Evolutionary conservation across 2,797 vertebrate species (phyloP).

Genomic region (Thaleichthys pacificus): DNA sequence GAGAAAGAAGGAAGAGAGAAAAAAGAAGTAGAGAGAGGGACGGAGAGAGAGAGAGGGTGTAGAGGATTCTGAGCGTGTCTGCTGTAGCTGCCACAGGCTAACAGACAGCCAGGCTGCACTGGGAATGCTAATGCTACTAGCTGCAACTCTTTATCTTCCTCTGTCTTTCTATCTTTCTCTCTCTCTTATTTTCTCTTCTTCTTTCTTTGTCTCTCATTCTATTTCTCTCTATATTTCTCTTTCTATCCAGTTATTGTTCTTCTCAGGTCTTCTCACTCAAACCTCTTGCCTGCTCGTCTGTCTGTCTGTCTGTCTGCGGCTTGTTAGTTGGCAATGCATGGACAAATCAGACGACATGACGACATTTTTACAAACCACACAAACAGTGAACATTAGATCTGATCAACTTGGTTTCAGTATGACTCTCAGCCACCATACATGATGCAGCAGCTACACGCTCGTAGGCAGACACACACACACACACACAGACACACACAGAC

Average conservation of each 20-base stretch:
- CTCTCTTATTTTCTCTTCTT: constrained; percentile 50
- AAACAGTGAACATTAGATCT: too few species aligned
- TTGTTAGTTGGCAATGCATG: constrained; percentile 11
- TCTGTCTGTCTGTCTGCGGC: constrained; percentile 3
- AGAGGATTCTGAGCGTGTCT: constrained; percentile 73
- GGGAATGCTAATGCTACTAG: constrained; percentile 73
- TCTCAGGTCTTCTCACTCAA: neutral
- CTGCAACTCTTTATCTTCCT: constrained; percentile 65
- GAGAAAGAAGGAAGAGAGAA: neutral
- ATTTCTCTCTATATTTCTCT: neutral
- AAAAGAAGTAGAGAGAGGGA: neutral
- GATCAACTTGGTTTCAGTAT: too few species aligned
- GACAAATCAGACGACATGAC: constrained; percentile 13
- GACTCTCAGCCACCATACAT: too few species aligned
- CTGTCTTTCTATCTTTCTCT: constrained; percentile 41
- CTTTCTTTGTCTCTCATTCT: constrained; percentile 32
- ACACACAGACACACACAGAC: too few species aligned
- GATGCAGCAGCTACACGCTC: too few species aligned
- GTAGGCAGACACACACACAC: too few species aligned
- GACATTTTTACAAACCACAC: neutral
- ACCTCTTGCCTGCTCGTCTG: constrained; percentile 27
- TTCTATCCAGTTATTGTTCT: neutral
- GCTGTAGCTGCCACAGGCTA: constrained; percentile 52
- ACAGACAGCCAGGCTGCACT: constrained; percentile 60
- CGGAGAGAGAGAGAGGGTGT: constrained; percentile 56